A percentile compares a stretch with the other conserved stretches of the same genome.
Conservation (phyloP, 2,888 invertebrate genomes). For the Chrysomela aeneicollis region DNA sequence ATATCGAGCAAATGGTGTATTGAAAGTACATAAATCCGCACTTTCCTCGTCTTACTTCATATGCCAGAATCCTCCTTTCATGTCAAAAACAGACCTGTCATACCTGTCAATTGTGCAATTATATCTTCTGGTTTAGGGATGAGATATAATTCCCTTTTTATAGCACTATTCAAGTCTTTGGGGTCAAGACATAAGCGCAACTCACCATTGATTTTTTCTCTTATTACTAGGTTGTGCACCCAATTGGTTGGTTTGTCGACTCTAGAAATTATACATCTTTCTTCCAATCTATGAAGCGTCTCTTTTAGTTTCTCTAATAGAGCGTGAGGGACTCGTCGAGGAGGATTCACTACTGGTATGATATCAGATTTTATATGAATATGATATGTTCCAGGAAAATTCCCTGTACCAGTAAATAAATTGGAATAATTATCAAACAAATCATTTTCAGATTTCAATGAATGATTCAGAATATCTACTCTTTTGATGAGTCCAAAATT, state of each 20-base stretch:
- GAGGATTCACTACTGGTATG: no score
- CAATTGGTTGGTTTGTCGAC: background rate
- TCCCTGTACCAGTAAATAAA: no score
- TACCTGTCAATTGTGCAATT: background rate
- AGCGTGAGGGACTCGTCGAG: background rate
- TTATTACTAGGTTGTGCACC: background rate
- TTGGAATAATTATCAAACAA: no score
- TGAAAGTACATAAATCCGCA: background rate
- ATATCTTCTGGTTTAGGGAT: slow-evolving; percentile 6
- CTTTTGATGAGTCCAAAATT: no score
- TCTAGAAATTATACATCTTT: background rate
- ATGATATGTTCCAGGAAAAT: slow-evolving; percentile 12
- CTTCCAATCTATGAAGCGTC: background rate
- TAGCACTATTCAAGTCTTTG: background rate
- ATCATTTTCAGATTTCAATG: no score
- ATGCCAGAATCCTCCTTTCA: slow-evolving; percentile 4
- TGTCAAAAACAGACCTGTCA: background rate
- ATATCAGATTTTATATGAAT: slow-evolving; percentile 5
- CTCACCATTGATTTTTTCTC: slow-evolving; percentile 1
- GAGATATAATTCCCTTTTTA: background rate
- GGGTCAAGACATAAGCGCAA: background rate
- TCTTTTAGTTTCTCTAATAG: background rate
- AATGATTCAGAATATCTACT: no score
- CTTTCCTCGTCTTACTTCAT: background rate
- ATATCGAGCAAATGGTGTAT: no score